Base-by-base conservation (phyloP, 2,797 vertebrate species). In the Champsocephalus esox region DNA sequence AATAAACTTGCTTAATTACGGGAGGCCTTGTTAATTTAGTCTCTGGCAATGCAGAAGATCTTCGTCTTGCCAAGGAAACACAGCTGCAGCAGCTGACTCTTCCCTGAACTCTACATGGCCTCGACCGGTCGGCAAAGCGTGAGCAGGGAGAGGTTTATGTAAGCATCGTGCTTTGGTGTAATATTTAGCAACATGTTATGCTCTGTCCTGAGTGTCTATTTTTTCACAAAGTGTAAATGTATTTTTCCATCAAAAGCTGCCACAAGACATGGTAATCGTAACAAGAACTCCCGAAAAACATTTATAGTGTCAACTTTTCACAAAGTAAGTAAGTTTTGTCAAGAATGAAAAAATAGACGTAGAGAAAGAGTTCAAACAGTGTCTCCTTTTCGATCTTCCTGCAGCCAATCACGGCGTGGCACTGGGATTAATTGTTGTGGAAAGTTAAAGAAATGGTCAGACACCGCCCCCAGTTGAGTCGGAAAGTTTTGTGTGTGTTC, bases 1-100 rank as follows among this genome's bases (percentile, higher is more conserved):
- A 86, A 88, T 92, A 93, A 92, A 91, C 73, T 78, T 57, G 58
- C 83, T 88, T 93, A 90, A 92, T 93, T 92, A 91, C 49, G 45
- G 86, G 78, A 83, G 67, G 84, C 68, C 76, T 85, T 80, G 88
- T 89, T 92, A 90, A 92, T 91, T 92, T 81, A 85, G 78, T 87
- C 75, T 78, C 80, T 85, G 73, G 79, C 76, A 83, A 87, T 72
- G 86, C 76, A 70, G 34, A 75, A 76, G 68, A 83, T 85, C 51
- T 83, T 57, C 14, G 57, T 75, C 81, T 82, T 70, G 81, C 78
- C 75, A 67, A 81, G 81, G 66, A 83, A 78, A 56, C 46, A 9
- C 61, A 61, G 82, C 89, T 73, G 84, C 61, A 80, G 74, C 21
- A n/a, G 69, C 77, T 76, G 80, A 83, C 77, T 82, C 74, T 60